Percentiles rank a stretch among this genome's conserved stretches.
Evolutionary conservation across 2,797 vertebrate genomes (phyloP).

Genomic region (Mus minutoides): DNA sequence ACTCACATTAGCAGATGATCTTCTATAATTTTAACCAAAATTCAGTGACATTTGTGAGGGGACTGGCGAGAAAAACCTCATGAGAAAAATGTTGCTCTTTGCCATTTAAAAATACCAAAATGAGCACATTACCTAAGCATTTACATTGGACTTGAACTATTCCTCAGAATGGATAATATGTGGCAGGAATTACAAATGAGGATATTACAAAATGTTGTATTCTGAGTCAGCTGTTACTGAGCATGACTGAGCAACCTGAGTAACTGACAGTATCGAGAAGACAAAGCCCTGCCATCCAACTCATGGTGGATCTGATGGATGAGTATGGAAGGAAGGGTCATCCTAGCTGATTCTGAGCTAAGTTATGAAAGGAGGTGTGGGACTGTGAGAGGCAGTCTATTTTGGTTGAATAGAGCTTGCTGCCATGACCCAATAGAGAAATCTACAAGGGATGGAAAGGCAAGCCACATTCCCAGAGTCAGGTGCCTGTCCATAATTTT

Average conservation of each 20-base stretch:
- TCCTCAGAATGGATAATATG: slow-evolving; percentile 7
- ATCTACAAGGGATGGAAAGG: no score
- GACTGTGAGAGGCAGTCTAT: no score
- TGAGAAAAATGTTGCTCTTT: slow-evolving; percentile 59
- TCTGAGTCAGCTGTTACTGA: neutral
- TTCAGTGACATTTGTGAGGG: slow-evolving; percentile 68
- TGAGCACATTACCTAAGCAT: slow-evolving; percentile 54
- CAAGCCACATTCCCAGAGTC: no score
- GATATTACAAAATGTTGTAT: neutral
- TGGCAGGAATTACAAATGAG: slow-evolving; percentile 49
- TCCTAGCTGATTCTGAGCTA: neutral
- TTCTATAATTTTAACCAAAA: slow-evolving; percentile 64
- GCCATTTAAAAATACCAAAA: slow-evolving; percentile 73
- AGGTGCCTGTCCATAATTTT: no score
- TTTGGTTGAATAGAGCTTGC: no score
- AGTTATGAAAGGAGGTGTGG: neutral
- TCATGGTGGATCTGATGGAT: neutral
- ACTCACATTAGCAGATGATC: slow-evolving; percentile 4
- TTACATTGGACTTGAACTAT: slow-evolving; percentile 57
- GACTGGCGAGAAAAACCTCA: slow-evolving; percentile 36
- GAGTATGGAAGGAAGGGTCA: neutral
- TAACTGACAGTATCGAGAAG: neutral
- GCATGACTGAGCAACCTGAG: neutral
- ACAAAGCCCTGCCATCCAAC: neutral
- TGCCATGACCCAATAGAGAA: no score